A percentile compares a stretch with the other conserved stretches of the same genome.
phyloP scores from a whole-genome alignment of 2,113 vertebrate species.

The Nymphicus hollandicus region DNA sequence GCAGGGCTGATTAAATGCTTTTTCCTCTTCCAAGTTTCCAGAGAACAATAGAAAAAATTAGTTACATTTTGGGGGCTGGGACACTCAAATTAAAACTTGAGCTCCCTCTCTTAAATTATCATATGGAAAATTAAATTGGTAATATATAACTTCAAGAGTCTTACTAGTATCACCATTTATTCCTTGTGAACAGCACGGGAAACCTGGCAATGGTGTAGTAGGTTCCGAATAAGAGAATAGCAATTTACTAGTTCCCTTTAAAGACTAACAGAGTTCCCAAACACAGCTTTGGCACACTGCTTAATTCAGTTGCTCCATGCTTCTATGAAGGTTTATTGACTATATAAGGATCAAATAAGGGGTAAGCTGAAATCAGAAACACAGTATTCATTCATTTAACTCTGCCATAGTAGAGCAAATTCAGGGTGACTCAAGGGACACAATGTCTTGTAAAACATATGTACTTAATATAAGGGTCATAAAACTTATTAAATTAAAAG shows the following conservation, averaged over 20 bases:
- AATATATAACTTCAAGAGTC: neutral
- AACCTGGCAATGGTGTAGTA: neutral
- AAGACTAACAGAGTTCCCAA: slow-evolving; percentile 16
- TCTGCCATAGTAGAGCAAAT: slow-evolving; percentile 76
- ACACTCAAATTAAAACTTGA: neutral
- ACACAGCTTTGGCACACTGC: slow-evolving; percentile 25
- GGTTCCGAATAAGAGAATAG: neutral
- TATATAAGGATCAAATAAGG: slow-evolving; percentile 71
- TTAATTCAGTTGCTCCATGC: slow-evolving; percentile 18
- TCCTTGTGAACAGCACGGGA: neutral
- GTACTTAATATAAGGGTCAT: slow-evolving; percentile 95
- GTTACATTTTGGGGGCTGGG: neutral
- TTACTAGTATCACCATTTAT: neutral
- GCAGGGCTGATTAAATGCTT: neutral
- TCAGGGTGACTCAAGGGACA: slow-evolving; percentile 93
- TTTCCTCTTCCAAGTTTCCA: neutral
- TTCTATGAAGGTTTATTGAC: slow-evolving; percentile 52
- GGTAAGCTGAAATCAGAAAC: slow-evolving; percentile 73
- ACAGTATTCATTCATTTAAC: slow-evolving; percentile 78
- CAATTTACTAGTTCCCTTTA: slow-evolving; percentile 45
- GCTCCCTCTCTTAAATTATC: neutral
- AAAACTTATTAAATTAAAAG: slow-evolving; percentile 99
- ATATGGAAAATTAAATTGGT: neutral
- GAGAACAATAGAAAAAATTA: neutral
- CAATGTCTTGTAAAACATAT: slow-evolving; percentile 96